phyloP scores from a whole-genome alignment of 2,113 vertebrate genomes.

The Riparia riparia region DNA sequence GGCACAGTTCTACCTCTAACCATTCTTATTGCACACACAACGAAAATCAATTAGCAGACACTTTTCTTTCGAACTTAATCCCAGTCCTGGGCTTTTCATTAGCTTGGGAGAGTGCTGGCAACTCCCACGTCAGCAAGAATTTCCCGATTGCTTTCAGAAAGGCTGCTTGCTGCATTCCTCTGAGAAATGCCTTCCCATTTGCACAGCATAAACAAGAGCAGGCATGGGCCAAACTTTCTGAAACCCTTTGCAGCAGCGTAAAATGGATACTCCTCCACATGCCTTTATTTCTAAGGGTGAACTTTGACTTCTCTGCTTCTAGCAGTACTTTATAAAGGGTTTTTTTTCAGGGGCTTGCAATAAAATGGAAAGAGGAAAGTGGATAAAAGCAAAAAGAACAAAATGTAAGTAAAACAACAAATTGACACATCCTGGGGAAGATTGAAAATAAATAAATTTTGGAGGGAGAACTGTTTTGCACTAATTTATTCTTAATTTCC shows the following conservation, averaged over 20 bases:
- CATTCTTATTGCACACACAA: not conserved
- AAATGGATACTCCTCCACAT: slow-evolving; percentile 5
- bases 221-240: not conserved
- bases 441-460: not conserved
- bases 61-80: not conserved
- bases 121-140: slow-evolving; percentile 60
- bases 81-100: not conserved
- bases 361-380: not conserved
- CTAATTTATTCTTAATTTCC: not conserved
- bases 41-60: not conserved
- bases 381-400: not conserved
- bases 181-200: not conserved
- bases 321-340: not conserved
- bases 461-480: not conserved
- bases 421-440: not conserved
- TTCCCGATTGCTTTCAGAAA: slow-evolving; percentile 47
- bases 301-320: not conserved
- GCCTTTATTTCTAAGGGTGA: not conserved
- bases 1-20: not conserved
- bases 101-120: not conserved
- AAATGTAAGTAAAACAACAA: not conserved
- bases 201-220: slow-evolving; percentile 22
- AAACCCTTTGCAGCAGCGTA: not conserved
- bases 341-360: accelerated
- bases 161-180: slow-evolving; percentile 2